Conservation (phyloP, 1,140 invertebrate species). For the Drosophila nebulosa region DNA sequence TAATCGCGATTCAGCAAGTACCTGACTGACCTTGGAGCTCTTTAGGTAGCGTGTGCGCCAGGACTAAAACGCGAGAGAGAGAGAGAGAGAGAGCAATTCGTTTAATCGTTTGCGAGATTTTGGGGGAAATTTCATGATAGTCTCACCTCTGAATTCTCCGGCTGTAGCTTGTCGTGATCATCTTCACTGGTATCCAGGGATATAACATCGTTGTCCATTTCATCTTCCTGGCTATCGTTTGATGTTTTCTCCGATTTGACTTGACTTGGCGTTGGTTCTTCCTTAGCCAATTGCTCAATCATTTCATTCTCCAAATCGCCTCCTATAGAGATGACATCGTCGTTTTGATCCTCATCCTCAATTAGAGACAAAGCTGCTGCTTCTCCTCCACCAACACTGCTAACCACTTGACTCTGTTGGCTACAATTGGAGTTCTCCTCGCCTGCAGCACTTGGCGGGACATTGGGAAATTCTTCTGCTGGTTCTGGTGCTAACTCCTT, state of each 20-base stretch:
- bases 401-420: background rate
- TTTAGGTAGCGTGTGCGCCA: constrained; percentile 80
- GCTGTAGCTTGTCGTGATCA: constrained; percentile 57
- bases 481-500: background rate
- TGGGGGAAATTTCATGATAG: background rate
- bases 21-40: constrained; percentile 83
- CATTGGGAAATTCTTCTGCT: background rate
- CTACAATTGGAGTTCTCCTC: background rate
- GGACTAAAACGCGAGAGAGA: constrained; percentile 63
- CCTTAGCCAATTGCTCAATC: constrained; percentile 67
- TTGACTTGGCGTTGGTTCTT: constrained; percentile 27
- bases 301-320: constrained; percentile 66
- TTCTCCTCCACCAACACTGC: background rate
- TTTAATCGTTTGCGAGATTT: background rate
- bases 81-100: background rate
- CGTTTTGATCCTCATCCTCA: constrained; percentile 76
- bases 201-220: constrained; percentile 71
- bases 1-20: constrained; percentile 82
- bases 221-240: constrained; percentile 38
- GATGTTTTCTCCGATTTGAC: constrained; percentile 19
- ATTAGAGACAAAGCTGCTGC: background rate
- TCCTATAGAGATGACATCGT: constrained; percentile 78
- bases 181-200: constrained; percentile 74
- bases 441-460: background rate
- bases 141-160: constrained; percentile 47